Evolutionary conservation across 2,113 vertebrate genomes (phyloP).

Genomic region (Oenanthe melanoleuca): DNA sequence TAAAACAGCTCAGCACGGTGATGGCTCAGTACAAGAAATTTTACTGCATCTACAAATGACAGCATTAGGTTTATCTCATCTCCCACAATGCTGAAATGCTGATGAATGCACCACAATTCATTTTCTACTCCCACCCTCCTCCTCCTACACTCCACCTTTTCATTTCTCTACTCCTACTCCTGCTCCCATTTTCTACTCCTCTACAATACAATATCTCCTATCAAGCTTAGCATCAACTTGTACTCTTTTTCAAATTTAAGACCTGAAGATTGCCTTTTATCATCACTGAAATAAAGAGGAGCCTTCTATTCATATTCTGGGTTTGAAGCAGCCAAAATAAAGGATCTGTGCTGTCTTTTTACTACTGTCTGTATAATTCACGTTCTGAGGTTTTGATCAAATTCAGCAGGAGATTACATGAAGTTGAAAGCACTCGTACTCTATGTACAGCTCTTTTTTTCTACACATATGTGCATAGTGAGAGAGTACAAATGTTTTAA

Average conservation of each 20-base stretch:
- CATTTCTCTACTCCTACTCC: conserved; percentile 62
- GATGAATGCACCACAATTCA: conserved; percentile 61
- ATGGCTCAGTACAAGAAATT: background rate
- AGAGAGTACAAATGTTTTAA: background rate
- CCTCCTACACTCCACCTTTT: conserved; percentile 68
- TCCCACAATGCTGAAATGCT: conserved; percentile 46
- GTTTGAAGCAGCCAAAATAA: conserved; percentile 52
- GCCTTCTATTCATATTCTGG: conserved; percentile 20
- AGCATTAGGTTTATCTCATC: conserved; percentile 53
- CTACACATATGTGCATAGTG: background rate
- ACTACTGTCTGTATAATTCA: conserved; percentile 19
- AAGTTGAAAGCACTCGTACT: background rate
- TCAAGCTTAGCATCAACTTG: conserved; percentile 3
- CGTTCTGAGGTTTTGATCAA: conserved; percentile 39
- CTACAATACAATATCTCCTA: conserved; percentile 28
- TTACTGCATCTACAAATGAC: conserved; percentile 20
- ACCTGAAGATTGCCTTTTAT: conserved; percentile 50
- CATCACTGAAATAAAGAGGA: background rate
- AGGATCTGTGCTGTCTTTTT: conserved; percentile 22
- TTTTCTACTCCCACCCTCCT: conserved; percentile 59
- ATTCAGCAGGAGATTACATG: conserved; percentile 3
- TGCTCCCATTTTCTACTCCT: conserved; percentile 47
- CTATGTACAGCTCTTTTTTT: background rate
- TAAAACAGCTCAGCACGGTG: background rate
- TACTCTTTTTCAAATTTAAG: background rate